phyloP scores from a whole-genome alignment of 2,888 invertebrate genomes.

The Pyrrhosoma nymphula region DNA sequence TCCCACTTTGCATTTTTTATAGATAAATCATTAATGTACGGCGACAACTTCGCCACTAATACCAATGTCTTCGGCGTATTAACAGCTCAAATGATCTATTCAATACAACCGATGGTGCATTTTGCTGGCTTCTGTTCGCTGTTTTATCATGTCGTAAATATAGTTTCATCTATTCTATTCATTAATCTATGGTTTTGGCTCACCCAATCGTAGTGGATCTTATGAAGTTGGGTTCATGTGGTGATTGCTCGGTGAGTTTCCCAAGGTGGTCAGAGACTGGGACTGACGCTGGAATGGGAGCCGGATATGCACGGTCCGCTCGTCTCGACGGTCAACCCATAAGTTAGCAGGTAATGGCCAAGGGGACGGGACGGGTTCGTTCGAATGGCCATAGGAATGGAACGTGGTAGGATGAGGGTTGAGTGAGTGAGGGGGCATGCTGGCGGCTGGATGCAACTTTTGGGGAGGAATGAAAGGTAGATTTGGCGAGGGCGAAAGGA shows the following conservation, averaged over 20 bases:
- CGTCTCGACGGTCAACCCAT: background rate
- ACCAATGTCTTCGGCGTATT: no score
- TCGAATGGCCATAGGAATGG: background rate
- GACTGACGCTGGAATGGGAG: background rate
- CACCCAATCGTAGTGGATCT: no score
- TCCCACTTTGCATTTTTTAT: no score
- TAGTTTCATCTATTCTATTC: no score
- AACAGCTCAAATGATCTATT: no score
- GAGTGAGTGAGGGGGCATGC: background rate
- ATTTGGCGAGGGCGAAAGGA: background rate
- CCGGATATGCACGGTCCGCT: background rate
- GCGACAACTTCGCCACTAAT: no score
- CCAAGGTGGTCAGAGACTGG: background rate
- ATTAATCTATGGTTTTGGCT: no score
- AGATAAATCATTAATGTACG: no score
- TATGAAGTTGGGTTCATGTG: background rate
- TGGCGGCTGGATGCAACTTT: background rate
- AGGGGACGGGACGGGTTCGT: background rate
- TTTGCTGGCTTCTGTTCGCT: no score
- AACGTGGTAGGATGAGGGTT: background rate
- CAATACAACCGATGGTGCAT: no score
- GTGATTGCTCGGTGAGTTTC: background rate
- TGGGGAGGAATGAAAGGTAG: background rate
- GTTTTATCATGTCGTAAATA: no score
- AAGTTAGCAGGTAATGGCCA: background rate